Evolutionary conservation across 2,888 invertebrate genomes (phyloP), one percentile per base, ranked within the genome.

Genomic region (Masnerella sp.): DNA sequence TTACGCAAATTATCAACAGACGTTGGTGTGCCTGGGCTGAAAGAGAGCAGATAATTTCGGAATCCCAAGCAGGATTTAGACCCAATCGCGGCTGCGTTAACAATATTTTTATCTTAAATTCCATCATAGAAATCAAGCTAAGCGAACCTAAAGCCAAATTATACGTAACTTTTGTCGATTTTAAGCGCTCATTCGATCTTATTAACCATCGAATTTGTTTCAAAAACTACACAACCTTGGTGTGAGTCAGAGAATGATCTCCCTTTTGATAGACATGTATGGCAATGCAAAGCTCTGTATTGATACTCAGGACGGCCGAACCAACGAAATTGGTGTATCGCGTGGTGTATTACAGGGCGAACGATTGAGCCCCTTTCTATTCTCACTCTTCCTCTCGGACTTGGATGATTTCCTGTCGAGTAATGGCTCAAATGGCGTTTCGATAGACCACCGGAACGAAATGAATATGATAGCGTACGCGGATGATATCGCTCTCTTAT

Each of bases 91-190:
- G 40, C 1, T 62, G 51, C 18, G 7, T 38, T 1, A 42, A 62
- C 11, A 62, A 51, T 11, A 40, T 62, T 40, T 62, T 51, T 32
- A 42, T 25, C 7, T 9, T 62, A 5, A 42, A 49, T 9, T 40
- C 62, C 11, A 5, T 51, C 12, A 12, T 62, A 18, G 32, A 49
- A 62, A 62, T 42, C 1, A 47, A 30, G n/a, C 12, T 43, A 1
- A 43, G 43, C 9, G 9, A 22, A 5, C 9, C 2, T 12, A 12
- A 12, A n/a, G 43, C 7, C 15, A 58, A 32, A 43, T 9, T 58
- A 1, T 59, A 59, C 9, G 58, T 36, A 2, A 5, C 36, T 5
- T 59, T 59, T 22, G 36, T 59, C 2, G 58, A 45, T 34, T 59
- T 45, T 14, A 45, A 43, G 9, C 17, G 43, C 0, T 43, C 45